A percentile compares a stretch with the other conserved stretches of the same genome.
These are phyloP conservation scores for Steatornis caripensis DNA, from an alignment of 2,113 vertebrate species.

Conservation along the genomic window DNA sequence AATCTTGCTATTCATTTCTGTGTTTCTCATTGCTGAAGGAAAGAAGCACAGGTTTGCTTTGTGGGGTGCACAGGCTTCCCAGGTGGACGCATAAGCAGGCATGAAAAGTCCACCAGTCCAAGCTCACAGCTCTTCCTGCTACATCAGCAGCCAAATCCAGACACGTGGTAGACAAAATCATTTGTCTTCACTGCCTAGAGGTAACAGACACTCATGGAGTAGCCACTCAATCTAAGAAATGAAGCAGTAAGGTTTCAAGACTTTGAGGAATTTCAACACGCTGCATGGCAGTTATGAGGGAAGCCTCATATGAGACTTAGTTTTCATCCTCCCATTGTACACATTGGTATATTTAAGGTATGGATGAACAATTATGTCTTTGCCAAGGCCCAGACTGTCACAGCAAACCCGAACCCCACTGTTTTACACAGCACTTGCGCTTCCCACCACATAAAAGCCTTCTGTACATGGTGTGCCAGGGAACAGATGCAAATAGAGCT, in stretches of 20 bases:
- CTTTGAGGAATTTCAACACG: background rate
- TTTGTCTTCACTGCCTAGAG: background rate
- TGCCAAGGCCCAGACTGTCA: background rate
- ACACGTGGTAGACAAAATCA: background rate
- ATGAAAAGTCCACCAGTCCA: background rate
- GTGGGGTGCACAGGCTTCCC: background rate
- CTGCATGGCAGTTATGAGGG: background rate
- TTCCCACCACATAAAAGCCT: background rate
- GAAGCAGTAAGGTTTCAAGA: background rate
- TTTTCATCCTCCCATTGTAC: background rate
- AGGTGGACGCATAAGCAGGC: background rate
- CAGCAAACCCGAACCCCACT: background rate
- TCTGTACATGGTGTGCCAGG: rapidly evolving
- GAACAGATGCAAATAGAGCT: background rate
- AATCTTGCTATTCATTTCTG: background rate
- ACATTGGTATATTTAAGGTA: background rate
- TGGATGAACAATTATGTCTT: background rate
- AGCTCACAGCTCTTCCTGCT: background rate
- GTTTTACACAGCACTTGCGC: background rate
- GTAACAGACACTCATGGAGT: background rate
- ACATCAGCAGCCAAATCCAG: background rate
- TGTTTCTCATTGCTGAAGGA: background rate
- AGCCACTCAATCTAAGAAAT: background rate
- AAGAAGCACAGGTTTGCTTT: background rate
- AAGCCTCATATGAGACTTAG: background rate